Percentiles rank a stretch among this genome's conserved stretches.
Conservation (phyloP, 2,113 vertebrate genomes). For the Calidris pugnax region DNA sequence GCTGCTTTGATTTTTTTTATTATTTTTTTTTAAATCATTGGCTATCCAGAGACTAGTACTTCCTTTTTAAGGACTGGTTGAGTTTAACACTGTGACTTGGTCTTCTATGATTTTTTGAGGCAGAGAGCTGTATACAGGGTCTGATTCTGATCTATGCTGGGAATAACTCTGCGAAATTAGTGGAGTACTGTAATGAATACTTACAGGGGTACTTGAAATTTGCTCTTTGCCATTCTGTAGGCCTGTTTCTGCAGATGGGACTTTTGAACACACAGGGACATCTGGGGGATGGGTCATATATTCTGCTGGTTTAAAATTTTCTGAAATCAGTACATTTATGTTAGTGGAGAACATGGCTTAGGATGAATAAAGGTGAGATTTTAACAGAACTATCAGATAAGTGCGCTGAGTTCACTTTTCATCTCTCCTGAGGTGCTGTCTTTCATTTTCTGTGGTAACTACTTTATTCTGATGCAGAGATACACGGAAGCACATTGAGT, state of each 20-base stretch:
- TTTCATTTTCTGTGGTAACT: neutral
- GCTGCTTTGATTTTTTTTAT: neutral
- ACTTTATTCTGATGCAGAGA: neutral
- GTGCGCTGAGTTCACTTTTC: neutral
- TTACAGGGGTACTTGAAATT: neutral
- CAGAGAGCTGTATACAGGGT: neutral
- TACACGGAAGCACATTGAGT: neutral
- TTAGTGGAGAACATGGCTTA: neutral
- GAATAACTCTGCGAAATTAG: neutral
- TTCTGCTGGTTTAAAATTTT: neutral
- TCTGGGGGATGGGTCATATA: neutral
- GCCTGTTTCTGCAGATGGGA: neutral
- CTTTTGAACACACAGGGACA: neutral
- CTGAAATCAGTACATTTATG: neutral
- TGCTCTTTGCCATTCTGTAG: neutral
- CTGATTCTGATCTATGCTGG: neutral
- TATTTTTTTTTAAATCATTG: neutral
- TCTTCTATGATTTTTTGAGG: neutral
- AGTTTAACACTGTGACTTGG: neutral
- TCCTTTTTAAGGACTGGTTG: neutral
- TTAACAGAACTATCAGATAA: neutral
- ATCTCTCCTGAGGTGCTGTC: neutral
- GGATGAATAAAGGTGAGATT: neutral
- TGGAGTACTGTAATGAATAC: neutral
- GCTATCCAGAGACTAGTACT: neutral